Evolutionary conservation across 2,888 invertebrate genomes (phyloP), one percentile per base, ranked within the genome.

Genomic region (Hypomecis punctinalis): DNA sequence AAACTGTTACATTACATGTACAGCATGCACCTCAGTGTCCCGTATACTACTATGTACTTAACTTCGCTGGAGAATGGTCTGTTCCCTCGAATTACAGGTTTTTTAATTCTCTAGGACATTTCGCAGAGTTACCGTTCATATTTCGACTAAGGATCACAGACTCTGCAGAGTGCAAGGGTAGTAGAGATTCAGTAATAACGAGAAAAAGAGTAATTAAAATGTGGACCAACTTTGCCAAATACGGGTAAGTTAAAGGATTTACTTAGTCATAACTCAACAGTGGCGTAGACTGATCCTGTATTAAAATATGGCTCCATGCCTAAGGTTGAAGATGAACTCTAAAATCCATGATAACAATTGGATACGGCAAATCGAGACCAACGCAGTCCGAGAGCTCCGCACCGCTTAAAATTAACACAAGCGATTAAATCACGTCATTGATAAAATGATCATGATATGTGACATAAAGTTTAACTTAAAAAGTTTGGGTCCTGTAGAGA

Each of bases 151-250:
- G 79, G 71, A 69, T 71, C 49, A 75, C 78, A 9, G 77, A 80
- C n/a, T 65, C 65, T 13, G 69, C 73, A 3, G 40, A 75, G 39
- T 85, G 81, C 65, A 85, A 83, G 72, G 89, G 89, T 11, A 88
- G 84, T 68, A 75, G 86, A 55, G 89, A 90, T 70, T 87, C 89
- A n/a, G 72, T 88, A 4, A 80, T 68, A 51, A 89, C 87, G 33
- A 84, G 88, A 68, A 83, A 74, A 36, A 83, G 86, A 77, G 82
- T 92, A 54, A 72, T 89, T 4, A 88, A 83, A 75, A 83, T 93
- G 88, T 93, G 93, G 92, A 91, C 93, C 0, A 93, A 93, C 73
- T 93, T 93, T 76, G 92, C 93, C 43, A 93, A 89, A 84, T 87
- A 83, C 71, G 88, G 93, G 93, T 93, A 84, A 80, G 78, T 59